Evolutionary conservation across 2,113 vertebrate species (phyloP), one percentile per base, ranked within the genome.

Genomic region (Callocephalon fimbriatum): DNA sequence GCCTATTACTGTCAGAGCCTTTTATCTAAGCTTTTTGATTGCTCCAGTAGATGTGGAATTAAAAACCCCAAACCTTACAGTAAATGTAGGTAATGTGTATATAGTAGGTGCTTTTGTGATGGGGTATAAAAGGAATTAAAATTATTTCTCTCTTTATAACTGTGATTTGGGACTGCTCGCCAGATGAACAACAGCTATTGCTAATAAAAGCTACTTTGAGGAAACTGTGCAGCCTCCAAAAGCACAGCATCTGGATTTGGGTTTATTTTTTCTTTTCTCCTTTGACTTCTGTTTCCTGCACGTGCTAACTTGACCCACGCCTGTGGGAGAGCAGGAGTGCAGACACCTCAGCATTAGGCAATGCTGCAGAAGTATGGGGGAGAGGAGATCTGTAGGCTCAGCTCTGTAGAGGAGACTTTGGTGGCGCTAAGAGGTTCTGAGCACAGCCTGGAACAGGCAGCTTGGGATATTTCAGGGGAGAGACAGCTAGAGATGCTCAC

Each of bases 1-100:
- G 87, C 97, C 97, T 97, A 98, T 98, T 99, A 98, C 94, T 96
- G 97, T 98, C 98, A 98, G 56, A 65, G 95, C 88, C 96, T 97
- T 98, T 97, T 98, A 95, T 97, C 88, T 90, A 88, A 97, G 96
- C 96, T 73, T 94, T 91, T 97, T 96, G 96, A 80, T 97, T 87
- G 88, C 92, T 86, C 54, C 77, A 76, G 10, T 22, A 88, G 48
- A 93, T 70, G 87, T 50, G 92, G 73, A 70, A 72, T 63, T 65
- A 29, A 47, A 90, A 90, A 68, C 7, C 1, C 19, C 65, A 80
- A 50, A 58, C 42, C 44, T 79, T 54, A 14, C 58, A 37, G 23
- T 81, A 71, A 79, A n/a, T 95, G 86, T 93, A 93, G 75, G 56
- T 91, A 54, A 15, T 58, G 25, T 47, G 13, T 88, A 16, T 75